phyloP scores from a whole-genome alignment of 2,888 invertebrate genomes.

The Athetis lepigone region DNA sequence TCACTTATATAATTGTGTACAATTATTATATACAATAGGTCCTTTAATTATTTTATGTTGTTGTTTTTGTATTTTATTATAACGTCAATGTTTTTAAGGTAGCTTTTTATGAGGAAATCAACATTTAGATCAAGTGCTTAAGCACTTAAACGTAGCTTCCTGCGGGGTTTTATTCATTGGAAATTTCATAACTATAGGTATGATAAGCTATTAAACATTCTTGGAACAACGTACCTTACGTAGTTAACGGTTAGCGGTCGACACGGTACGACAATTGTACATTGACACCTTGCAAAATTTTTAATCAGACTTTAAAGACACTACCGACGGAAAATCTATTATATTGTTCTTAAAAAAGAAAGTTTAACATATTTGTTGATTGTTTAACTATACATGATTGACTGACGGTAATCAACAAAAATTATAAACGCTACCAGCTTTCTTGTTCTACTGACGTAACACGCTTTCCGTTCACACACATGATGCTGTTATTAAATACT shows the following conservation, averaged over 20 bases:
- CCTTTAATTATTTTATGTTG: conserved; percentile 8
- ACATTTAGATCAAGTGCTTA: background rate
- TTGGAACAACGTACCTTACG: conserved; percentile 29
- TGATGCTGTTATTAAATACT: conserved; percentile 48
- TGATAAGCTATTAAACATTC: conserved; percentile 44
- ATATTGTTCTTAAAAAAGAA: conserved; percentile 74
- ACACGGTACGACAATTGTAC: conserved; percentile 58
- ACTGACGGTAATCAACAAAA: conserved; percentile 72
- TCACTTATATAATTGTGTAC: conserved; percentile 18
- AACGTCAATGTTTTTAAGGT: background rate
- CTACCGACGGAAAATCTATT: conserved; percentile 55
- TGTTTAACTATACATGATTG: conserved; percentile 81
- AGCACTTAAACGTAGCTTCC: conserved; percentile 1
- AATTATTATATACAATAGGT: conserved; percentile 22
- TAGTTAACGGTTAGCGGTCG: conserved; percentile 48
- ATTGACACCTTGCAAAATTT: conserved; percentile 65
- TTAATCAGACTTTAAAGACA: conserved; percentile 62
- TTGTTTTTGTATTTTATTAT: conserved; percentile 7
- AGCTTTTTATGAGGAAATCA: conserved; percentile 34
- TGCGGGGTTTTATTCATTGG: conserved; percentile 26
- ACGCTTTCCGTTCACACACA: conserved; percentile 67
- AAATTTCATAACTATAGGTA: conserved; percentile 31
- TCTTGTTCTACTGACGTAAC: conserved; percentile 71
- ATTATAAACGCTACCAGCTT: conserved; percentile 74
- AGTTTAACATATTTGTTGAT: conserved; percentile 73